phyloP scores from a whole-genome alignment of 2,888 invertebrate genomes.

The Erynnis tages region DNA sequence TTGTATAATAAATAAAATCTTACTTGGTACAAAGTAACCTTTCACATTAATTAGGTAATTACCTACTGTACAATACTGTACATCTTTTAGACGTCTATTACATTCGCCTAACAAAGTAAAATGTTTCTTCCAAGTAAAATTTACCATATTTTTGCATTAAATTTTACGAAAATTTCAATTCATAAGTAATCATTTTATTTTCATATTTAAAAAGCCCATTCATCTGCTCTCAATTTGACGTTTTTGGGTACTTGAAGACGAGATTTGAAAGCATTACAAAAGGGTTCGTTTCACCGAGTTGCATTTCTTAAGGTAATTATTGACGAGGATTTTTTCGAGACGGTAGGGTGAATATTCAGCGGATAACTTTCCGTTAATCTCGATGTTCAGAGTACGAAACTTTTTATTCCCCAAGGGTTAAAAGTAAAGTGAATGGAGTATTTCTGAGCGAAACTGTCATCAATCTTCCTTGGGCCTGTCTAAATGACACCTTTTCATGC shows the following conservation, averaged over 20 bases:
- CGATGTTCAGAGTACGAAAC: constrained; percentile 42
- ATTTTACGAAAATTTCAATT: too few species aligned
- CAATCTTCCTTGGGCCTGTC: constrained; percentile 59
- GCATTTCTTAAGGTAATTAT: constrained; percentile 10
- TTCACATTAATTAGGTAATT: too few species aligned
- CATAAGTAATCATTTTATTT: too few species aligned
- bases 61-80: too few species aligned
- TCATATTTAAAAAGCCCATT: too few species aligned
- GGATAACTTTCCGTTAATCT: constrained; percentile 29
- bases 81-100: too few species aligned
- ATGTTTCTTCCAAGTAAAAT: too few species aligned
- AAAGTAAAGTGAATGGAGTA: constrained; percentile 49
- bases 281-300: constrained; percentile 1
- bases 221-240: too few species aligned
- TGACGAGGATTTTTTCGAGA: constrained; percentile 2
- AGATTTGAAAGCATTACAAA: background rate
- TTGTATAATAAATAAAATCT: too few species aligned
- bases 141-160: too few species aligned
- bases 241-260: background rate
- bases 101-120: too few species aligned
- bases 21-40: too few species aligned
- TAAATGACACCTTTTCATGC: constrained; percentile 57
- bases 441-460: constrained; percentile 53
- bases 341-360: constrained; percentile 16
- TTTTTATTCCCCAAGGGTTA: constrained; percentile 47